Evolutionary conservation across 1,140 invertebrate species (phyloP), one percentile per base, ranked within the genome.

Genomic region (Pseudomyrmex dendroicus): DNA sequence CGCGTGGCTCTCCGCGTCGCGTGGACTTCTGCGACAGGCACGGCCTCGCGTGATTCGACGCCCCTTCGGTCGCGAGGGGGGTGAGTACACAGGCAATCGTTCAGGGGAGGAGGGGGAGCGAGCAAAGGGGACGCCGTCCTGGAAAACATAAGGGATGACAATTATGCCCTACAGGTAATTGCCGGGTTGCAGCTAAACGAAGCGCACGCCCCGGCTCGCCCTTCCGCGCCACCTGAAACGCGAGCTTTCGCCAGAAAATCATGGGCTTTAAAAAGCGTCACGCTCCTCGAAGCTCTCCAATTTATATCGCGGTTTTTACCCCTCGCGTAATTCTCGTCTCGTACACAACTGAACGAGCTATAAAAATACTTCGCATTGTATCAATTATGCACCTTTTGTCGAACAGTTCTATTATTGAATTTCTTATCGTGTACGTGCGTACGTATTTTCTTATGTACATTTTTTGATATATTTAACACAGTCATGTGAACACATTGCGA

Each of bases 1-100:
- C 93, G 94, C 93, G 94, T 94, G 93, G 92, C 86, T 90, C 89
- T 90, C 82, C 76, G 83, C 89, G 92, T 94, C 93, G 93, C 92
- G 93, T 94, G 93, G 93, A 92, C 90, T 92, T 89, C 86, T 93
- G 93, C 92, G 93, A 94, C 94, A 94, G 94, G 94, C 91, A 94
- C 93, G 92, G 92, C 93, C 93, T 94, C 92, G 93, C 93, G 94
- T 94, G 93, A 94, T 91, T 90, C 87, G 82, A 92, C 90, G 90
- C 91, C 86, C 89, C 86, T 44, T 35, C 76, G 86, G 76, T 10
- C 66, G 57, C 66, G 57, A 68, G 77, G 68, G 77, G 77, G 78
- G 78, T 22, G 68, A 73, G 68, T 35, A 63, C 44, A 73, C 70
- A 59, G 70, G 78, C 78, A 63, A 73, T 74, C 78, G 78, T 82